Conservation (phyloP, 2,888 invertebrate genomes). For the Omphaloscelis lunosa region DNA sequence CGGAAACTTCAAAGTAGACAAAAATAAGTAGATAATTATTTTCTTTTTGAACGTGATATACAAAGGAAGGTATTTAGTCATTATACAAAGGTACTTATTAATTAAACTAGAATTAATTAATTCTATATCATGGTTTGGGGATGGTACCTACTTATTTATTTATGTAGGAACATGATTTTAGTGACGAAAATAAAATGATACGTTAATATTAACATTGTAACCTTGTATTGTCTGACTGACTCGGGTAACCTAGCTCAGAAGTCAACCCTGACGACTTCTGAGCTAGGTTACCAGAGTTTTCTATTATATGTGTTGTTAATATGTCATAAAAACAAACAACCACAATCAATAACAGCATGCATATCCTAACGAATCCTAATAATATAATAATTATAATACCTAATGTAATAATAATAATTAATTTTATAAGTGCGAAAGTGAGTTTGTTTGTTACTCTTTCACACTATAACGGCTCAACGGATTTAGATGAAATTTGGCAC, state of each 20-base stretch:
- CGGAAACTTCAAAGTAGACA: conserved; percentile 6
- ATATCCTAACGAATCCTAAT: too few relatives aligned
- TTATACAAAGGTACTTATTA: conserved; percentile 1
- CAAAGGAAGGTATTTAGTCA: background rate
- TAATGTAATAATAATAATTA: too few relatives aligned
- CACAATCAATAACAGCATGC: too few relatives aligned
- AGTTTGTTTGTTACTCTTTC: too few relatives aligned
- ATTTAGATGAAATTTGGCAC: too few relatives aligned
- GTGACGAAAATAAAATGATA: background rate
- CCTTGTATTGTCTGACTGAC: too few relatives aligned
- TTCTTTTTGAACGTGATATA: conserved; percentile 5
- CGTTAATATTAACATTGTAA: background rate
- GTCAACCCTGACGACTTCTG: background rate
- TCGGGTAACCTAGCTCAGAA: too few relatives aligned
- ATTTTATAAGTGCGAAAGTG: too few relatives aligned
- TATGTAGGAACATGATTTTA: background rate
- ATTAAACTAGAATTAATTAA: conserved; percentile 5
- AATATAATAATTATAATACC: too few relatives aligned
- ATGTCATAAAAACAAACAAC: background rate
- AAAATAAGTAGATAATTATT: background rate
- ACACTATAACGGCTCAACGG: too few relatives aligned
- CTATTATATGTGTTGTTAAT: background rate
- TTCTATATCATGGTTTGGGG: background rate
- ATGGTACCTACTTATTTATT: background rate
- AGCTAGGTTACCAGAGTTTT: background rate